A percentile compares a stretch with the other conserved stretches of the same genome.
phyloP scores from a whole-genome alignment of 2,888 invertebrate species.

The Apocheima hispidaria region DNA sequence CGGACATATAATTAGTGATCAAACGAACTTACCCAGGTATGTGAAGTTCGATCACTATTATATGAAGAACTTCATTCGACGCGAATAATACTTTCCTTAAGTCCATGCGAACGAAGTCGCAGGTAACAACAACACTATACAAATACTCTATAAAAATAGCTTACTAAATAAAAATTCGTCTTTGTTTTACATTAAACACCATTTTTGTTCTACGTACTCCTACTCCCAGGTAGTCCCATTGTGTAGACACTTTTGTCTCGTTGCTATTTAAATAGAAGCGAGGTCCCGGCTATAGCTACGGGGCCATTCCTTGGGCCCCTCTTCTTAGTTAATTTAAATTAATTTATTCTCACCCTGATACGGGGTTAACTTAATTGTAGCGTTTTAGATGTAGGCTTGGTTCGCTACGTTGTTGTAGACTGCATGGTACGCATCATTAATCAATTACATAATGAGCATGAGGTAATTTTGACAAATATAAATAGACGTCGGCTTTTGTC shows the following conservation, averaged over 20 bases:
- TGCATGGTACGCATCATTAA: slow-evolving; percentile 33
- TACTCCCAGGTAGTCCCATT: slow-evolving; percentile 66
- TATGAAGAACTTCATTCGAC: too few relatives aligned
- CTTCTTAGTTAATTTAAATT: slow-evolving; percentile 80
- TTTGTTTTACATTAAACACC: slow-evolving; percentile 33
- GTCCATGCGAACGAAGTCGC: too few relatives aligned
- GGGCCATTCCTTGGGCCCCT: slow-evolving; percentile 76
- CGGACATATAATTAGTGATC: too few relatives aligned
- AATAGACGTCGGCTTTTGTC: slow-evolving; percentile 16
- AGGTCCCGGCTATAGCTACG: slow-evolving; percentile 71
- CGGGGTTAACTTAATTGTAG: slow-evolving; percentile 63
- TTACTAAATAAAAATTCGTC: too few relatives aligned
- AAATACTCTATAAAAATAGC: background rate
- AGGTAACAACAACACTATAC: too few relatives aligned
- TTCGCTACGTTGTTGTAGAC: slow-evolving; percentile 20
- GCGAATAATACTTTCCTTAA: too few relatives aligned
- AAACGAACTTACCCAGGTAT: too few relatives aligned
- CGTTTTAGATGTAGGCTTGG: slow-evolving; percentile 54
- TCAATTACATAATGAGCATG: slow-evolving; percentile 29
- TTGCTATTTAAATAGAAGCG: slow-evolving; percentile 73
- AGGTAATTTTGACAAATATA: slow-evolving; percentile 9
- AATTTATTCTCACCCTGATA: slow-evolving; percentile 76
- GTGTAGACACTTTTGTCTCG: slow-evolving; percentile 76
- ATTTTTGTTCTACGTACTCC: slow-evolving; percentile 29
- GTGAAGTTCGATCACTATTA: too few relatives aligned